These are phyloP conservation scores for Spisula subtruncata DNA, from an alignment of 2,888 invertebrate genomes.

Conservation along the genomic window DNA sequence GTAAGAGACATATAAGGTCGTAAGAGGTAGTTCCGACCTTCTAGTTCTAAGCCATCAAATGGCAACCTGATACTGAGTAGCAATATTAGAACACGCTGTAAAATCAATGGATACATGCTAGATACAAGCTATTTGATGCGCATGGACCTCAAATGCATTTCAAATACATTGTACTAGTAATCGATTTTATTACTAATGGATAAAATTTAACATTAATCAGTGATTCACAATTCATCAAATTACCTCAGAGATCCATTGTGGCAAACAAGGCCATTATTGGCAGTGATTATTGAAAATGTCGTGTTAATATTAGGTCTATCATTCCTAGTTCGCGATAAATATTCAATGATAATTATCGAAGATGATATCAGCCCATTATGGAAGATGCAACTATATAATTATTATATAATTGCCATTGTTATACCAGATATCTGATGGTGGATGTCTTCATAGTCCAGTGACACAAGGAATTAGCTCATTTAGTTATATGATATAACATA, in stretches of 20 bases:
- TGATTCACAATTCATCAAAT: background rate
- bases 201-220: background rate
- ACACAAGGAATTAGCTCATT: no score
- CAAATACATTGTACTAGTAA: no score
- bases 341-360: conserved; percentile 15
- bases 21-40: no score
- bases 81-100: background rate
- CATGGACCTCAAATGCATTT: background rate
- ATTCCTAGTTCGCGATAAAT: background rate
- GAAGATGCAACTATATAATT: background rate
- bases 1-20: no score
- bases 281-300: conserved; percentile 17
- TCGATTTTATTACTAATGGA: background rate
- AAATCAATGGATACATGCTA: background rate
- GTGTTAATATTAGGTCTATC: background rate
- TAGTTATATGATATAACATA: no score
- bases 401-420: background rate
- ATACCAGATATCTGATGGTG: no score
- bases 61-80: background rate
- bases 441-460: no score
- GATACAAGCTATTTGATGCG: background rate
- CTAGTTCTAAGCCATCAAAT: no score
- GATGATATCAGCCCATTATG: background rate
- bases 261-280: background rate
- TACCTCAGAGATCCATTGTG: background rate